Evolutionary conservation across 2,797 vertebrate species (phyloP).

Genomic region (Moxostoma hubbsi): DNA sequence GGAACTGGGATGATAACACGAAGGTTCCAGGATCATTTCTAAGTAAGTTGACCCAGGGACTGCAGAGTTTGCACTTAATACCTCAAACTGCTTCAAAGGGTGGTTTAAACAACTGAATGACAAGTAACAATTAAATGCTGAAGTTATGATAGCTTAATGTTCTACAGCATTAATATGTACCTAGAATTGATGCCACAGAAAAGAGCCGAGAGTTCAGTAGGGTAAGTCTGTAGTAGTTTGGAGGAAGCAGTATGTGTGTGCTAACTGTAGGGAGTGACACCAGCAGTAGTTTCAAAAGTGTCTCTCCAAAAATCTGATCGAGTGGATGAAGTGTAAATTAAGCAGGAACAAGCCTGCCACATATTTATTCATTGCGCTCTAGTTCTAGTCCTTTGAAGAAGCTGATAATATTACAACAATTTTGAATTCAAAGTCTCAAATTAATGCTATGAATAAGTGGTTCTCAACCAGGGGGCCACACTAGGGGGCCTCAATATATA

Average conservation of each 20-base stretch:
- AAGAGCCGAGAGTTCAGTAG: conserved; percentile 5
- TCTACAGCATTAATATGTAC: background rate
- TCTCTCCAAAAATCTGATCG: conserved; percentile 41
- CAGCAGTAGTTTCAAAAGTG: conserved; percentile 34
- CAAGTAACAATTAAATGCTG: background rate
- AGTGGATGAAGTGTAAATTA: conserved; percentile 48
- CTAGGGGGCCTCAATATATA: too few species aligned
- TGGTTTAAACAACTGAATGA: background rate
- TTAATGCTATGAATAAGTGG: background rate
- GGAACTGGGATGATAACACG: background rate
- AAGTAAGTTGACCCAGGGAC: background rate
- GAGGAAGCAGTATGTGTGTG: conserved; percentile 22
- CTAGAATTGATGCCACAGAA: background rate
- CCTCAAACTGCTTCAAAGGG: background rate
- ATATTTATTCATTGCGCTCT: background rate
- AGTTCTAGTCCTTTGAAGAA: background rate
- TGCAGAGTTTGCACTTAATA: background rate
- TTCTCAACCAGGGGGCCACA: too few species aligned
- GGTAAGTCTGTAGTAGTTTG: conserved; percentile 30
- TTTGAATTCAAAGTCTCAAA: background rate
- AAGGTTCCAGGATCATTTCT: conserved; percentile 1
- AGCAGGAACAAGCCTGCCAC: conserved; percentile 34
- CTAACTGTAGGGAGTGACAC: conserved; percentile 42
- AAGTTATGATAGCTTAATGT: background rate
- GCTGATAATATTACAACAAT: background rate